Evolutionary conservation across 2,888 invertebrate genomes (phyloP).

Genomic region (Helleia helle): DNA sequence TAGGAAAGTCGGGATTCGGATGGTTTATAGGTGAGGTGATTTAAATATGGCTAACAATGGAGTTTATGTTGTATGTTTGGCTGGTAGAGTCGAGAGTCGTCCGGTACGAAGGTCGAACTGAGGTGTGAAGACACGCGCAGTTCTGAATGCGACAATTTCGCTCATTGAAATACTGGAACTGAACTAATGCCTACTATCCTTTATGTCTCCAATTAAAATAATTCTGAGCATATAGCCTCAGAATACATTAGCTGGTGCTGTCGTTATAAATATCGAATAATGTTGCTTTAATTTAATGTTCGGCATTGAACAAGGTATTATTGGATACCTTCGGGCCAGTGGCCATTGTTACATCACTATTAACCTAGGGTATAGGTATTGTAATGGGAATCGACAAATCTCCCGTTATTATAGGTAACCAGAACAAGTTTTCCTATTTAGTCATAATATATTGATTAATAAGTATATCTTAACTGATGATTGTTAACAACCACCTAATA

Average conservation of each 20-base stretch:
- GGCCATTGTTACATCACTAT: too few species aligned
- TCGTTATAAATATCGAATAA: conserved; percentile 12
- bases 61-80: conserved; percentile 23
- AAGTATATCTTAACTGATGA: too few species aligned
- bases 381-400: too few species aligned
- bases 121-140: conserved; percentile 55
- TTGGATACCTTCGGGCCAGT: too few species aligned
- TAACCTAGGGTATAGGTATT: too few species aligned
- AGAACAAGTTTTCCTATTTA: too few species aligned
- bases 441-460: too few species aligned
- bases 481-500: too few species aligned
- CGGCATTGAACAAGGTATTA: background rate
- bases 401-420: too few species aligned
- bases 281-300: conserved; percentile 3
- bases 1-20: conserved; percentile 52
- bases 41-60: conserved; percentile 18
- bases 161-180: conserved; percentile 51
- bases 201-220: conserved; percentile 59
- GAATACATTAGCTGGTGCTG: conserved; percentile 22
- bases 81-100: conserved; percentile 23
- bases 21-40: conserved; percentile 33
- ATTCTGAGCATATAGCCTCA: conserved; percentile 29
- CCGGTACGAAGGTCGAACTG: conserved; percentile 22
- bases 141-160: conserved; percentile 59
- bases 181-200: conserved; percentile 51